Evolutionary conservation across 2,113 vertebrate genomes (phyloP).

Genomic region (Hypomesus transpacificus): DNA sequence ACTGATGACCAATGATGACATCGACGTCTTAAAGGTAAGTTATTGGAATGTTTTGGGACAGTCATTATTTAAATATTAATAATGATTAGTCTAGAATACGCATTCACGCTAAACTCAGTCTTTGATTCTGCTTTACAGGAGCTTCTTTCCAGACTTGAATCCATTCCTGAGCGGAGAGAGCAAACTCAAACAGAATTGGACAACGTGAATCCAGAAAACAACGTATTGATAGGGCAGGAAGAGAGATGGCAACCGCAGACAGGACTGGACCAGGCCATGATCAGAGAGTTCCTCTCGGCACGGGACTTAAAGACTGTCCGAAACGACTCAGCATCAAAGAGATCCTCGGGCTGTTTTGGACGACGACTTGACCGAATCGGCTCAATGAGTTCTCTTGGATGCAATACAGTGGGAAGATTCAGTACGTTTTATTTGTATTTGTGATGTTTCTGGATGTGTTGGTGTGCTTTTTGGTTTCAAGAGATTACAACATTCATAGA

Average conservation of each 20-base stretch:
- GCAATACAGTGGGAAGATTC: conserved; percentile 66
- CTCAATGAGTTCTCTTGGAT: conserved; percentile 82
- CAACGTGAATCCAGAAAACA: conserved; percentile 37
- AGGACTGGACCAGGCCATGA: conserved; percentile 40
- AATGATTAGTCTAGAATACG: too few species aligned
- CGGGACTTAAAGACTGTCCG: conserved; percentile 67
- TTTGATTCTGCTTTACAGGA: conserved; percentile 56
- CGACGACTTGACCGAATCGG: conserved; percentile 82
- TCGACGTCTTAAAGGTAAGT: conserved; percentile 79
- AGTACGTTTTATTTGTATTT: conserved; percentile 56
- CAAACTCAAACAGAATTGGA: conserved; percentile 14
- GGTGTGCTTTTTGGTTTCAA: background rate
- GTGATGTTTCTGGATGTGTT: background rate
- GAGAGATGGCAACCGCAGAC: background rate
- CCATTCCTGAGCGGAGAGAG: conserved; percentile 48
- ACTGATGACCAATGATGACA: conserved; percentile 62
- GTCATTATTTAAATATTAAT: background rate
- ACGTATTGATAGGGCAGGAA: background rate
- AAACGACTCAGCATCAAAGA: conserved; percentile 60
- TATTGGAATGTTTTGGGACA: background rate
- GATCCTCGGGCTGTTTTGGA: conserved; percentile 80
- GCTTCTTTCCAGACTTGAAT: conserved; percentile 69
- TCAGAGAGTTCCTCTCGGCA: conserved; percentile 55
- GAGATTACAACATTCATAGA: background rate
- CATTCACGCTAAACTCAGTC: conserved; percentile 2